These are phyloP conservation scores for Hipparchia sbordonii DNA, from an alignment of 2,888 invertebrate species.

Conservation along the genomic window DNA sequence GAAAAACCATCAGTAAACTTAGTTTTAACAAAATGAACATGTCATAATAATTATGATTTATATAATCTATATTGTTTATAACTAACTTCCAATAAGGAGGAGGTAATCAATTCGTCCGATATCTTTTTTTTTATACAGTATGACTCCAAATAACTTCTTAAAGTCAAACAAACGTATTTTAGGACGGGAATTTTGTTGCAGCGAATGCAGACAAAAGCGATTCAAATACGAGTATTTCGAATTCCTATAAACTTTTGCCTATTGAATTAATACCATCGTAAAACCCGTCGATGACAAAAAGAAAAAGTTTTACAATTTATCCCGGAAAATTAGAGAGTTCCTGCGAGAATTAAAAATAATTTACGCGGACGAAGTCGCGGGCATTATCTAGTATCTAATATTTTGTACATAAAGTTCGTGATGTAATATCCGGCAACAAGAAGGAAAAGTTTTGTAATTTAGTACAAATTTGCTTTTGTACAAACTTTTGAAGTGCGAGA, in stretches of 20 bases:
- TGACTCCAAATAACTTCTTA: background rate
- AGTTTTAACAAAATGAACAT: background rate
- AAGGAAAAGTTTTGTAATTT: constrained; percentile 42
- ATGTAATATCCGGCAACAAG: constrained; percentile 16
- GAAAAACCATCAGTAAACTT: background rate
- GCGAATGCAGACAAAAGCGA: background rate
- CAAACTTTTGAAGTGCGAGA: constrained; percentile 35
- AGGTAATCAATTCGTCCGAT: no score
- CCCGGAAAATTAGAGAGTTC: no score
- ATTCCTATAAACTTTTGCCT: constrained; percentile 16
- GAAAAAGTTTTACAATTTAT: background rate
- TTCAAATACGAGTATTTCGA: constrained; percentile 7
- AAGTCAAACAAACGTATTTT: background rate
- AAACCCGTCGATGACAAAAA: constrained; percentile 7
- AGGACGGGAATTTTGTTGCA: background rate
- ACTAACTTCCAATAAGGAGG: no score
- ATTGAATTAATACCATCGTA: constrained; percentile 5
- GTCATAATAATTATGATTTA: background rate
- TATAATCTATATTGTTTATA: no score
- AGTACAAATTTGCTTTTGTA: constrained; percentile 48
- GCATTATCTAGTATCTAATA: background rate
- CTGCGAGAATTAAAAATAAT: background rate
- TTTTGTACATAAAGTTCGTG: constrained; percentile 8
- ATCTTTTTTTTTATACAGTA: background rate
- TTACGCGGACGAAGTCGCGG: no score